phyloP scores from a whole-genome alignment of 2,797 vertebrate species.

The Aplochiton taeniatus region DNA sequence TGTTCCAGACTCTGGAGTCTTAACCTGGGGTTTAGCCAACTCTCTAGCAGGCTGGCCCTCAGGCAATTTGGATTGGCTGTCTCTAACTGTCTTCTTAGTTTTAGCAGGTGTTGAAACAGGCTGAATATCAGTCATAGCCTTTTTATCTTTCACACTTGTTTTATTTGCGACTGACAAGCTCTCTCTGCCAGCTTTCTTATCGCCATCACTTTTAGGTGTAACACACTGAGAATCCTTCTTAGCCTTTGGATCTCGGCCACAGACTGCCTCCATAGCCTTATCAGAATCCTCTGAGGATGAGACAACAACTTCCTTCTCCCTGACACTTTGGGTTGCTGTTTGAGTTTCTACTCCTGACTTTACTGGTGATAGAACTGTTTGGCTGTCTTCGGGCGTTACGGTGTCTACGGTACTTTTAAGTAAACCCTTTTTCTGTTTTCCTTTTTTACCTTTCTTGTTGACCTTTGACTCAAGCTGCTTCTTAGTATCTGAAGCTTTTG shows the following conservation, averaged over 20 bases:
- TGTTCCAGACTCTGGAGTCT: slow-evolving; percentile 9
- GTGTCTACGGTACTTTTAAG: not conserved
- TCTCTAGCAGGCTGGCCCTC: not conserved
- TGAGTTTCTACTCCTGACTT: slow-evolving; percentile 14
- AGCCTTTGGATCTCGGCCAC: not conserved
- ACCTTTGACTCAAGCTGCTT: slow-evolving; percentile 22
- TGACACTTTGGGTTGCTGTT: not conserved
- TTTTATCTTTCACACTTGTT: not conserved
- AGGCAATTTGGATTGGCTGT: too few relatives aligned
- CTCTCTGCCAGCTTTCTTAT: not conserved
- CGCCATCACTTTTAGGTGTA: not conserved
- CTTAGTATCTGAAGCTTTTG: not conserved
- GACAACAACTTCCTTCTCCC: slow-evolving; percentile 11
- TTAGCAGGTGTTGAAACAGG: not conserved
- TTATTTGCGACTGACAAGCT: slow-evolving; percentile 18
- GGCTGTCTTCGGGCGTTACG: slow-evolving; percentile 13
- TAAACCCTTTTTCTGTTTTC: slow-evolving; percentile 6
- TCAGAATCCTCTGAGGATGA: not conserved
- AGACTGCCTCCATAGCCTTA: slow-evolving; percentile 11
- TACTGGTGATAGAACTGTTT: slow-evolving; percentile 5
- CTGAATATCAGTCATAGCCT: not conserved
- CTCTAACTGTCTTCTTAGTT: too few relatives aligned
- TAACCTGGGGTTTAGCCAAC: slow-evolving; percentile 7
- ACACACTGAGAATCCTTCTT: not conserved
- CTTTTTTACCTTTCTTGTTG: slow-evolving; percentile 1